Conservation (phyloP, 1,140 invertebrate species). For the Cephus cinctus region DNA sequence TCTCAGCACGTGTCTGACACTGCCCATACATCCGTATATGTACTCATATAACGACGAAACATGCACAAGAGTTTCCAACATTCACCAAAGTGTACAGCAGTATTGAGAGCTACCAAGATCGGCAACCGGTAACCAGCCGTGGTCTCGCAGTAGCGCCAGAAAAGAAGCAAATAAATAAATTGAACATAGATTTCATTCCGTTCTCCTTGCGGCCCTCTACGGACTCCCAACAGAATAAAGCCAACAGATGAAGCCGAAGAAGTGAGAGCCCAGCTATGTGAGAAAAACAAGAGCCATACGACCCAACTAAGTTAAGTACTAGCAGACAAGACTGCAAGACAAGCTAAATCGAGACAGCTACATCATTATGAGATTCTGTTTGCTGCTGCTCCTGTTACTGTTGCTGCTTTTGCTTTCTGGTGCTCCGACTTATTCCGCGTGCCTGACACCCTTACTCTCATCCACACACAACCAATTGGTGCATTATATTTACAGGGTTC, state of each 20-base stretch:
- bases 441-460: too few species aligned
- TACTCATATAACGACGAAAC: slow-evolving; percentile 25
- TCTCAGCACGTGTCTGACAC: slow-evolving; percentile 2
- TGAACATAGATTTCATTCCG: not conserved
- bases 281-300: slow-evolving; percentile 22
- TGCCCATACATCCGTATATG: not conserved
- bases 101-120: too few species aligned
- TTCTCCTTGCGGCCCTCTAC: not conserved
- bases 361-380: slow-evolving; percentile 27
- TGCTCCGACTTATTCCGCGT: too few species aligned
- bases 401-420: too few species aligned
- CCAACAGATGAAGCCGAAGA: slow-evolving; percentile 21
- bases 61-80: slow-evolving; percentile 30
- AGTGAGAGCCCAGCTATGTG: slow-evolving; percentile 16
- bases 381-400: too few species aligned
- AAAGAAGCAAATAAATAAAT: not conserved
- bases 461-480: too few species aligned
- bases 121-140: not conserved
- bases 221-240: slow-evolving; percentile 15
- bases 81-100: too few species aligned
- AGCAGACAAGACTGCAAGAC: slow-evolving; percentile 22
- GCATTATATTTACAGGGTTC: too few species aligned
- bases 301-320: slow-evolving; percentile 27
- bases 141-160: not conserved
- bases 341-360: slow-evolving; percentile 34